Evolutionary conservation across 2,113 vertebrate species (phyloP).

Genomic region (Cairina moschata): DNA sequence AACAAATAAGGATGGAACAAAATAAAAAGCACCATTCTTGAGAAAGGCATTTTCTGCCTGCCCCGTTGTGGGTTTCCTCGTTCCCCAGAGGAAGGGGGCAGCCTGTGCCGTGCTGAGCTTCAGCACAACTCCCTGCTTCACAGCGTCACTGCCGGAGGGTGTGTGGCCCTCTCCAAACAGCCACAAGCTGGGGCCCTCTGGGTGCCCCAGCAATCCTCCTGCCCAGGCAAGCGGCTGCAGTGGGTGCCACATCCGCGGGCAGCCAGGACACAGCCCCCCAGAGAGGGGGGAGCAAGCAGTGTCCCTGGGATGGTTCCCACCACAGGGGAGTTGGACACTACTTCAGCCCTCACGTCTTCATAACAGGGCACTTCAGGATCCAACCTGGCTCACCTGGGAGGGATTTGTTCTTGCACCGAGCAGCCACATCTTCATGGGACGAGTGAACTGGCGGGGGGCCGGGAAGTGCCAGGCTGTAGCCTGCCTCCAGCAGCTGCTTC

Average conservation of each 20-base stretch:
- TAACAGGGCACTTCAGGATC: background rate
- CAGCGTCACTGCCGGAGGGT: accelerated
- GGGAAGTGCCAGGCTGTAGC: background rate
- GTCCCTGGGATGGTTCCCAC: background rate
- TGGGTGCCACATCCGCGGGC: background rate
- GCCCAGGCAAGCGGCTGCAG: background rate
- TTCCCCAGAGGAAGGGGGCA: accelerated
- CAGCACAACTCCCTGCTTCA: accelerated
- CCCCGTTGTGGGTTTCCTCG: background rate
- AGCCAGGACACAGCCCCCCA: background rate
- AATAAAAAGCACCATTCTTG: background rate
- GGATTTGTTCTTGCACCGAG: background rate
- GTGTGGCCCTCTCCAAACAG: background rate
- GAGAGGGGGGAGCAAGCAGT: background rate
- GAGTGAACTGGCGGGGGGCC: background rate
- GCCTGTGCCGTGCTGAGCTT: background rate
- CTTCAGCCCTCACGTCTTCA: background rate
- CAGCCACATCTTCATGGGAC: background rate
- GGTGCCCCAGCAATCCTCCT: background rate
- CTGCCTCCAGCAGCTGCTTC: background rate
- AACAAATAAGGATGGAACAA: background rate
- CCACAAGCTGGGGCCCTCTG: background rate
- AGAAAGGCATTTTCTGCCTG: background rate
- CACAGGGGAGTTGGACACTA: accelerated
- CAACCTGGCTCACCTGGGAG: background rate